Evolutionary conservation across 2,888 invertebrate genomes (phyloP), one percentile per base, ranked within the genome.

Genomic region (Catocala fraxini): DNA sequence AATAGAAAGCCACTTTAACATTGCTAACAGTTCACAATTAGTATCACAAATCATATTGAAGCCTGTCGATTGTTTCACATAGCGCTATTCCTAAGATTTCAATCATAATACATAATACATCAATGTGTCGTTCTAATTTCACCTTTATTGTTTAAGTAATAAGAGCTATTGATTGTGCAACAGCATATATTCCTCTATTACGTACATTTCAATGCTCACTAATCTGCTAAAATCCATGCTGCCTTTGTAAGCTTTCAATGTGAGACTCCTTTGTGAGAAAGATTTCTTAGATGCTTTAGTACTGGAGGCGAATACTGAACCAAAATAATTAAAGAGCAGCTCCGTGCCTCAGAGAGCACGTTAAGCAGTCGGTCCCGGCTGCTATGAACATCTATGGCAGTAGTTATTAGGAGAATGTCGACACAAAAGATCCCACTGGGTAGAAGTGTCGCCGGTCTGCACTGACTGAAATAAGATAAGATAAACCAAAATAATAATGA

Each of bases 201-300:
- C 56, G 48, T 59, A 75, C 62, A 70, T 77, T 67, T 69, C 78
- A 74, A 52, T 68, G 73, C 56, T 69, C 63, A 68, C 66, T 77
- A 77, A 77, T 77, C 80, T 77, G n/a, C n/a, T n/a, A n/a, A n/a
- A n/a, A n/a, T n/a, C 61, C 80, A 73, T 71, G 70, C 55, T 75
- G 66, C 72, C 75, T 77, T 77, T 80, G 80, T 80, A 49, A 66
- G 70, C 58, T 69, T 57, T 49, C 65, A 67, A 61, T 68, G 59
- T 67, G 59, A 49, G 39, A 52, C 51, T 53, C 76, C 75, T 75
- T 75, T 75, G 75, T 75, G 62, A n/a, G 54, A 63, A 75, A 72
- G 70, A 67, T 71, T 51, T 66, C 74, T 66, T 42, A 45, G 76
- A 79, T 60, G 58, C 13, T 63, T 25, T 13, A 11, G 59, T 51